A percentile compares a stretch with the other conserved stretches of the same genome.
Conservation (phyloP, 53 echinoderm and acorn worm genomes). For the Stichopus horrens region DNA sequence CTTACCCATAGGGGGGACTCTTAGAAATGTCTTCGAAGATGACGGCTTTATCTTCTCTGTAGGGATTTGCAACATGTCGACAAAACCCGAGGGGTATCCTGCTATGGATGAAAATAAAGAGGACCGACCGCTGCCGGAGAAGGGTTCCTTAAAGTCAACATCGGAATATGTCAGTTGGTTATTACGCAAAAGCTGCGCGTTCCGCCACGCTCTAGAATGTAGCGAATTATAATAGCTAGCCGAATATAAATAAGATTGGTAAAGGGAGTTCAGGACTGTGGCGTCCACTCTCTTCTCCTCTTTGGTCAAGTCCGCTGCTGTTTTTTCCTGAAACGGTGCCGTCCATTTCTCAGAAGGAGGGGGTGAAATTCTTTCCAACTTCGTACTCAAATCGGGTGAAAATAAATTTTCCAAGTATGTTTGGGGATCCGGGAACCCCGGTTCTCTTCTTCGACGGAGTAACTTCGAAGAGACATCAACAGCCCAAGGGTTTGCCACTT, state of each 20-base stretch:
- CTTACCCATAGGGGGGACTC: slow-evolving; percentile 34
- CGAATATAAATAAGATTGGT: slow-evolving; percentile 36
- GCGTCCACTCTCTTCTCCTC: neutral
- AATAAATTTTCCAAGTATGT: neutral
- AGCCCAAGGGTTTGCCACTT: neutral
- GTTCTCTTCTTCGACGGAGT: no score
- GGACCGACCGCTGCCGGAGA: neutral
- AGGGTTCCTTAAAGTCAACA: neutral
- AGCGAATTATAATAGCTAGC: slow-evolving; percentile 21
- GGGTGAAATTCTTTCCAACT: neutral
- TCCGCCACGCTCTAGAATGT: slow-evolving; percentile 29
- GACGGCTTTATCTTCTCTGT: neutral
- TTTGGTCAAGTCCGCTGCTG: neutral
- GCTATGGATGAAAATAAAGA: neutral
- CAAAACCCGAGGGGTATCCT: neutral
- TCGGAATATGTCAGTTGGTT: slow-evolving; percentile 5
- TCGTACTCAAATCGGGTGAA: neutral
- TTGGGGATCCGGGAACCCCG: neutral
- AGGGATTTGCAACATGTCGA: neutral
- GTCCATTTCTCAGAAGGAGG: neutral
- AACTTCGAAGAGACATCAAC: neutral
- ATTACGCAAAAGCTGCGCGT: neutral
- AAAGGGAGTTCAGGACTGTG: slow-evolving; percentile 7
- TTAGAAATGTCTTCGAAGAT: neutral
- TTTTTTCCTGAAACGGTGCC: neutral